Conservation (phyloP, 2,113 vertebrate genomes). For the Serinus canaria region DNA sequence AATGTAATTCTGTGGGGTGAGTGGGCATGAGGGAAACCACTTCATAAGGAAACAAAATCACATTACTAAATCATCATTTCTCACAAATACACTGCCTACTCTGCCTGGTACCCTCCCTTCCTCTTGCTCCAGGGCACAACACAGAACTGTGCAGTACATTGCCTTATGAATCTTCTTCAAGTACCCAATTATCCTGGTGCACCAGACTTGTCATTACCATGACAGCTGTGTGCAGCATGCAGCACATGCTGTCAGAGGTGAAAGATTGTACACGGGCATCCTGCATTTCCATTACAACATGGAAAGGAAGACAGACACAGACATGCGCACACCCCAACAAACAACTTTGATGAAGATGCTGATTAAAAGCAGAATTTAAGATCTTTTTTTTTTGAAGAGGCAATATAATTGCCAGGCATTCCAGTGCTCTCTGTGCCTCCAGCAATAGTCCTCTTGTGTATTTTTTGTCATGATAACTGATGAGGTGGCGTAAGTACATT, state of each 20-base stretch:
- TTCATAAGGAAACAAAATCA: slow-evolving; percentile 45
- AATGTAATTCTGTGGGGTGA: neutral
- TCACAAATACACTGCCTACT: slow-evolving; percentile 45
- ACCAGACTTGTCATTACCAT: slow-evolving; percentile 66
- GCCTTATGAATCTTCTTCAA: slow-evolving; percentile 80
- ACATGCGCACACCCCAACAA: neutral
- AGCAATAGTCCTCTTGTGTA: neutral
- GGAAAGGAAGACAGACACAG: neutral
- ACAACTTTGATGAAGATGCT: slow-evolving; percentile 46
- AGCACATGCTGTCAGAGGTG: slow-evolving; percentile 67
- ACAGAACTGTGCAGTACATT: slow-evolving; percentile 51
- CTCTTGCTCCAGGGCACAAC: slow-evolving; percentile 66
- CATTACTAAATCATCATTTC: slow-evolving; percentile 63
- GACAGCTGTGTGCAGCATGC: slow-evolving; percentile 65
- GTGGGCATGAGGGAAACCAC: neutral
- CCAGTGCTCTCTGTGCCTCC: neutral
- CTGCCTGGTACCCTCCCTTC: slow-evolving; percentile 9
- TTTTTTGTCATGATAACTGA: neutral
- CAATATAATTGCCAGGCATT: slow-evolving; percentile 23
- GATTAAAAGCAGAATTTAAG: slow-evolving; percentile 55
- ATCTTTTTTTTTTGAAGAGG: neutral
- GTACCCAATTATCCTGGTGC: slow-evolving; percentile 77
- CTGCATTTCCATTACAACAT: slow-evolving; percentile 61
- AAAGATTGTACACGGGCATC: slow-evolving; percentile 55
- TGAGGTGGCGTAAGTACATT: neutral